Evolutionary conservation across 2,797 vertebrate genomes (phyloP).

Genomic region (Muscicapa comitata): DNA sequence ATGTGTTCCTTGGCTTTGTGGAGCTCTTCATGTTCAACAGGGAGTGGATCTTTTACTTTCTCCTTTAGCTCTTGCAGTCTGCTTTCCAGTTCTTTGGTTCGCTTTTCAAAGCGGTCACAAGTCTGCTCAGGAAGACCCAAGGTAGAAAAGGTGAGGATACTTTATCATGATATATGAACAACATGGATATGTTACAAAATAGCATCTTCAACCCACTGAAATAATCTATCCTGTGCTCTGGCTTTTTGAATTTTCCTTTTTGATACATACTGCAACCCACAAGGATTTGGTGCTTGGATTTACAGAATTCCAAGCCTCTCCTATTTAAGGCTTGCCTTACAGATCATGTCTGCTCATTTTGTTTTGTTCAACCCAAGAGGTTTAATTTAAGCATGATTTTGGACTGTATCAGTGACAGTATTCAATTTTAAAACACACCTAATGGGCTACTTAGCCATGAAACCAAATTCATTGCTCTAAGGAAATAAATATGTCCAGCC

Average conservation of each 20-base stretch:
- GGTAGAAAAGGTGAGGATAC: not conserved
- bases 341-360: not conserved
- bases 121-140: constrained; percentile 72
- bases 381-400: not conserved
- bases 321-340: not conserved
- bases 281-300: not conserved
- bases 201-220: not conserved
- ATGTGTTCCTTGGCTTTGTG: constrained; percentile 68
- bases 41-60: constrained; percentile 77
- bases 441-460: not conserved
- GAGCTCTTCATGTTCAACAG: constrained; percentile 77
- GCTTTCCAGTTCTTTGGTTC: constrained; percentile 70
- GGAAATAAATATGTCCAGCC: not conserved
- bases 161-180: not conserved
- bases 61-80: constrained; percentile 76
- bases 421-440: not conserved
- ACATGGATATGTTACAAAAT: not conserved
- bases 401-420: not conserved
- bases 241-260: not conserved
- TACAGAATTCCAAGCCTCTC: not conserved
- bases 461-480: not conserved
- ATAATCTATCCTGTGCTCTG: not conserved
- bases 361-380: not conserved
- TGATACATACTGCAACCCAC: not conserved
- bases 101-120: constrained; percentile 82